Evolutionary conservation across 2,113 vertebrate genomes (phyloP).

Genomic region (Bolborhynchus lineola): DNA sequence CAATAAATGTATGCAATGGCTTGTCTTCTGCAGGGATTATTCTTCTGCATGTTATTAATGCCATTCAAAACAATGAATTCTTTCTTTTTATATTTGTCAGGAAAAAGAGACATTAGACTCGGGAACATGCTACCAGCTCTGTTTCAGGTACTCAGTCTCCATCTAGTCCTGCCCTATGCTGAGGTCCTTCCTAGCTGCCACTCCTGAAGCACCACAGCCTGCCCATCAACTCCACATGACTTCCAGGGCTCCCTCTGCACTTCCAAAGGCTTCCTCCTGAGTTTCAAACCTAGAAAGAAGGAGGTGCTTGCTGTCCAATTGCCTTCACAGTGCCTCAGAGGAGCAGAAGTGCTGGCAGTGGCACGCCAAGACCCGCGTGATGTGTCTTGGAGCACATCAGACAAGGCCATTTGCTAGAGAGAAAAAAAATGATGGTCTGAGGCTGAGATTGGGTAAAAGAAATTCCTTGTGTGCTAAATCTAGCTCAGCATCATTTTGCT

Average conservation of each 20-base stretch:
- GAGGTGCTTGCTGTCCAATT: background rate
- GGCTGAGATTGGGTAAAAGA: background rate
- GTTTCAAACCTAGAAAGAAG: background rate
- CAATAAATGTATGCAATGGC: background rate
- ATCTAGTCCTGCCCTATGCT: background rate
- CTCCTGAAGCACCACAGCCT: background rate
- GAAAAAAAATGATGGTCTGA: background rate
- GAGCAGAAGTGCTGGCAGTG: background rate
- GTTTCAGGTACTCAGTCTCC: background rate
- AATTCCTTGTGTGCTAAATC: background rate
- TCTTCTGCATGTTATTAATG: background rate
- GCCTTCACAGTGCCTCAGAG: background rate
- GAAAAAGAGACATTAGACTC: background rate
- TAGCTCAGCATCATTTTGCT: background rate
- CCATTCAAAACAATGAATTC: background rate
- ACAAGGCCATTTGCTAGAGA: background rate
- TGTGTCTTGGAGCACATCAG: background rate
- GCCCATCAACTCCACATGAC: background rate
- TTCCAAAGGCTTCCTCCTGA: background rate
- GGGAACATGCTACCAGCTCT: background rate
- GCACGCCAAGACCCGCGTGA: background rate
- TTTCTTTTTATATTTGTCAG: background rate
- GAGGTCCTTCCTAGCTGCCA: background rate
- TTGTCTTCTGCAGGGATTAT: background rate
- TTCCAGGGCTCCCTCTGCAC: background rate